phyloP scores from a whole-genome alignment of 2,797 vertebrate species.

The Alcedo atthis region DNA sequence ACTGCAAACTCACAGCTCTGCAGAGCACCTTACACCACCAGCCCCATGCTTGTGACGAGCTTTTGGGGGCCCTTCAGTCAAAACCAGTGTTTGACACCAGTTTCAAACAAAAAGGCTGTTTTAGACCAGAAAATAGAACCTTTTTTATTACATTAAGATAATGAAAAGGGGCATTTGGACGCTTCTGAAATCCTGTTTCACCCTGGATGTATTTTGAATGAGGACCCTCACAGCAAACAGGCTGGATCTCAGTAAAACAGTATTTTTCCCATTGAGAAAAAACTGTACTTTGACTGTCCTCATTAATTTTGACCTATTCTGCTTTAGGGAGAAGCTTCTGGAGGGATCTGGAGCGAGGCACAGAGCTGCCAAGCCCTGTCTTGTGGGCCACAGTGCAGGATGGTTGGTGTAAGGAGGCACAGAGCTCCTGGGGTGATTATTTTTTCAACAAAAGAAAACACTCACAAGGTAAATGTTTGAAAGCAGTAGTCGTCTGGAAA shows the following conservation, averaged over 20 bases:
- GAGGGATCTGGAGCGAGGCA: neutral
- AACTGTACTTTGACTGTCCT: neutral
- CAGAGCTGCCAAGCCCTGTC: neutral
- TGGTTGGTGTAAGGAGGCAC: neutral
- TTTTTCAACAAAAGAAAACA: neutral
- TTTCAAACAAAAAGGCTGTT: neutral
- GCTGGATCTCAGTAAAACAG: neutral
- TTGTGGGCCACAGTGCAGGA: neutral
- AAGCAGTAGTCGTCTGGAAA: neutral
- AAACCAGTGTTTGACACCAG: neutral
- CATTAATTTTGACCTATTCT: neutral
- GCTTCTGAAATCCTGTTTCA: neutral
- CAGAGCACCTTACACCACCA: rapidly evolving
- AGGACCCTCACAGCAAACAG: neutral
- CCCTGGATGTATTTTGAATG: neutral
- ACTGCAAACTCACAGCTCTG: neutral
- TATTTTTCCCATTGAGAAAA: neutral
- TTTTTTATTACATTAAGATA: neutral
- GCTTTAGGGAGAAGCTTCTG: neutral
- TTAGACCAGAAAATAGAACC: neutral
- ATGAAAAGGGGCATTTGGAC: neutral
- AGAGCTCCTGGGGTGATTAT: neutral
- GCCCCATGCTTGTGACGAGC: neutral
- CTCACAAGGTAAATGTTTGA: neutral
- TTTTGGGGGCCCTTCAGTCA: neutral